Evolutionary conservation across 2,888 invertebrate genomes (phyloP).

Genomic region (Pollenia griseotomentosa): DNA sequence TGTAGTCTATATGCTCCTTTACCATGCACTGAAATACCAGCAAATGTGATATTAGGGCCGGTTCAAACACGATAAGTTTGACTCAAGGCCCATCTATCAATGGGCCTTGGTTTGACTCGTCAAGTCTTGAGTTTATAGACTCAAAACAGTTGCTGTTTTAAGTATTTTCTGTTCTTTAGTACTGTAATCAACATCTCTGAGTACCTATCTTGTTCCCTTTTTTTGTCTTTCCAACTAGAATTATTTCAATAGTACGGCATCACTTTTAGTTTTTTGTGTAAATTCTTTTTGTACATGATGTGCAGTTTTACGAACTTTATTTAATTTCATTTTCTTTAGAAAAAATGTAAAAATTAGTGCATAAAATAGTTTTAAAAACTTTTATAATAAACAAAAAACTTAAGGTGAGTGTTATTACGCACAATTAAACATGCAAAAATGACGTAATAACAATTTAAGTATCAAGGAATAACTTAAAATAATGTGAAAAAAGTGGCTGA

Average conservation of each 20-base stretch:
- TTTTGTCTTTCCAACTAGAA: neutral
- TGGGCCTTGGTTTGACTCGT: too few relatives aligned
- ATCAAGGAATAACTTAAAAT: constrained; percentile 1
- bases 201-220: neutral
- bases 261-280: constrained; percentile 59
- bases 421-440: constrained; percentile 29
- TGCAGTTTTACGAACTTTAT: constrained; percentile 71
- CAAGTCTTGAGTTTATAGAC: too few relatives aligned
- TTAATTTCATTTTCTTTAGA: constrained; percentile 69
- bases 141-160: constrained; percentile 8
- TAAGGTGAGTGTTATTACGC: constrained; percentile 68
- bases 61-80: too few relatives aligned
- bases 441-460: constrained; percentile 67
- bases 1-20: too few relatives aligned
- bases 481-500: constrained; percentile 55
- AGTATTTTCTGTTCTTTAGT: neutral
- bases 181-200: constrained; percentile 8
- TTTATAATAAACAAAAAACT: constrained; percentile 69
- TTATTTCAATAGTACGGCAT: constrained; percentile 12
- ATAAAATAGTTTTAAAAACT: constrained; percentile 72
- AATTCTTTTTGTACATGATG: constrained; percentile 72
- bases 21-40: too few relatives aligned
- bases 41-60: too few relatives aligned
- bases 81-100: too few relatives aligned
- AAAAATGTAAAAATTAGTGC: constrained; percentile 74